These are phyloP conservation scores for Pyrrhia umbra DNA, from an alignment of 2,888 invertebrate genomes.

Conservation along the genomic window DNA sequence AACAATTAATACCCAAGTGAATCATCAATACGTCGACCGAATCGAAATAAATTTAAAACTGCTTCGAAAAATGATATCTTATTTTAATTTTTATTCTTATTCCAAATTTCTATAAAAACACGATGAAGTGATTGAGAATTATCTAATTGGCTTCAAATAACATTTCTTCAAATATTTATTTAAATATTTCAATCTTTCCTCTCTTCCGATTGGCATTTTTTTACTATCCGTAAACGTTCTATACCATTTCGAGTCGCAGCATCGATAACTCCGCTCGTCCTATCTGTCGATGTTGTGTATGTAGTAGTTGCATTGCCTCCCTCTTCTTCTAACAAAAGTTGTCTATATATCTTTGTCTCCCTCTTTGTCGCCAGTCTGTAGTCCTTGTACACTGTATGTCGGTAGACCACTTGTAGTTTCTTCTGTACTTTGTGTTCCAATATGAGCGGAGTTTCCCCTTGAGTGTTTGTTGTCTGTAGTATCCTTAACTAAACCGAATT, in stretches of 20 bases:
- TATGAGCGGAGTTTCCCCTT: slow-evolving; percentile 84
- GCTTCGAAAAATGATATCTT: not conserved
- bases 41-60: not conserved
- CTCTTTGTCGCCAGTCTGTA: slow-evolving; percentile 86
- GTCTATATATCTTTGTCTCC: slow-evolving; percentile 84
- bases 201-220: slow-evolving; percentile 57
- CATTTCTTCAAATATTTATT: slow-evolving; percentile 53
- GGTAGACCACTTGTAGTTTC: slow-evolving; percentile 89
- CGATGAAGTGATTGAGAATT: slow-evolving; percentile 20
- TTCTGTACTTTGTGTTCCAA: slow-evolving; percentile 85
- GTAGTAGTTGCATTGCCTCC: slow-evolving; percentile 89
- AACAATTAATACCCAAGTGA: slow-evolving; percentile 1
- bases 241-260: slow-evolving; percentile 87
- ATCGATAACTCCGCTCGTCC: slow-evolving; percentile 83
- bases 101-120: slow-evolving; percentile 25
- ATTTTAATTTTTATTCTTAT: slow-evolving; percentile 2
- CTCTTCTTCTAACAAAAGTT: slow-evolving; percentile 84
- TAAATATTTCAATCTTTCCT: slow-evolving; percentile 42
- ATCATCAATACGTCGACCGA: not conserved
- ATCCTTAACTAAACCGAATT: slow-evolving; percentile 81
- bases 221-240: slow-evolving; percentile 66
- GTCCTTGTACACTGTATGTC: slow-evolving; percentile 82
- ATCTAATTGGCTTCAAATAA: slow-evolving; percentile 46
- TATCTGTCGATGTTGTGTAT: slow-evolving; percentile 88
- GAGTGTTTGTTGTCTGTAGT: slow-evolving; percentile 85